Evolutionary conservation across 2,113 vertebrate genomes (phyloP).

Genomic region (Balaeniceps rex): DNA sequence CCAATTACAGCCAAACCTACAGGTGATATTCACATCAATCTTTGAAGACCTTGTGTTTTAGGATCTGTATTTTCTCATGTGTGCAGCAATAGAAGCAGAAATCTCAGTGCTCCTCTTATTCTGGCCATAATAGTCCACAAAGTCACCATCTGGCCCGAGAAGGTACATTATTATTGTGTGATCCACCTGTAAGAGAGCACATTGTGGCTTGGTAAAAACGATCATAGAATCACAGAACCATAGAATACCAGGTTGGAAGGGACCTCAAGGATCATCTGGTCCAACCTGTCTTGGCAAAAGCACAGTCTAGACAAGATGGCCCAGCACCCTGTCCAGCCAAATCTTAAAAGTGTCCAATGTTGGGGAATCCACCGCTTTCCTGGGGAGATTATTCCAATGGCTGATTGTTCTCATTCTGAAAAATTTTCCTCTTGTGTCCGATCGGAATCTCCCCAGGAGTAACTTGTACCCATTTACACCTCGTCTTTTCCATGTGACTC

Average conservation of each 20-base stretch:
- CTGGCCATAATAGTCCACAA: conserved; percentile 93
- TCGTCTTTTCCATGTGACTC: background rate
- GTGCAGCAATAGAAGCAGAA: conserved; percentile 76
- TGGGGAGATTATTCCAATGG: background rate
- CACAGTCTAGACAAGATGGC: background rate
- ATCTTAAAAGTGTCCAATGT: background rate
- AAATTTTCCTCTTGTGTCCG: background rate
- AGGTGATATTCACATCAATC: background rate
- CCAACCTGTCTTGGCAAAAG: background rate
- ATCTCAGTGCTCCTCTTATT: conserved; percentile 90
- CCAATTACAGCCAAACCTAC: background rate
- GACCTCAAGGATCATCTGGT: background rate
- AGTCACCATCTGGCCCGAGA: conserved; percentile 87
- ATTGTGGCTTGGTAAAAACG: background rate
- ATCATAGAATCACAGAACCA: background rate
- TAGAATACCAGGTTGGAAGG: too few species aligned
- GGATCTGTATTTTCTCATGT: conserved; percentile 84
- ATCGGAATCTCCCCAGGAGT: background rate
- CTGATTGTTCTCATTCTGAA: background rate
- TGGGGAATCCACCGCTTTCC: background rate
- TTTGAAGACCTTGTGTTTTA: background rate
- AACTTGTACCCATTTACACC: background rate
- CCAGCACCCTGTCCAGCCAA: background rate
- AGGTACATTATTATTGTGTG: conserved; percentile 99
- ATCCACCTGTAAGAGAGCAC: conserved; percentile 82